Evolutionary conservation across 2,797 vertebrate species (phyloP), one percentile per base, ranked within the genome.

Genomic region (Petrocephalus schoutedeni): DNA sequence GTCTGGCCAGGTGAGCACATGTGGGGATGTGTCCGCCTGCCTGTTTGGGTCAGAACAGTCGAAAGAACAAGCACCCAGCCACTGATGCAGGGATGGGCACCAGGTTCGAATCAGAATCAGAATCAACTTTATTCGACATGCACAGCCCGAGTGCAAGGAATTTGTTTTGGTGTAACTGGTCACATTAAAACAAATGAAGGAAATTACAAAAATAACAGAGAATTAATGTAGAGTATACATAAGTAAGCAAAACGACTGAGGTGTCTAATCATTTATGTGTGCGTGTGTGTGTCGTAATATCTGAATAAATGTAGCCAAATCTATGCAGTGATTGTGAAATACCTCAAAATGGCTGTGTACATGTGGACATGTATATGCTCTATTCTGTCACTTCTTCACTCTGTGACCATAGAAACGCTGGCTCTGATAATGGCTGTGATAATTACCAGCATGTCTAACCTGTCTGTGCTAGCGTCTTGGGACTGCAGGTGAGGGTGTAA

Each of bases 381-480:
- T 19, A 49, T 86, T 51, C 57, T 86, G 36, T 86, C 85, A 67
- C 85, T 49, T 49, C n/a, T 16, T 67, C 14, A 51, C 57, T 21
- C 36, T 64, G 85, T 61, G 57, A 64, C 85, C 85, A 86, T 49
- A 86, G 57, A 64, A 86, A 86, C 58, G 57, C 85, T 51, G 57
- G 36, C 36, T 41, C 16, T 67, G 85, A 86, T 86, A 36, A 86
- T 67, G 85, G 21, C 58, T 16, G 58, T 51, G 58, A 86, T 61
- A 86, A 86, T 86, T 64, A 86, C 57, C 85, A 61, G 85, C 85
- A 86, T 28, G 19, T 86, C 85, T 61, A 86, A 86, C 58, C 85
- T 86, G 57, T 41, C 85, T 45, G 85, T 86, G 85, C 21, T 19
- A 64, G 49, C 9, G 21, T 86, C 58, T 64, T 86, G 58, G 58